Percentiles rank a stretch among this genome's conserved stretches.
These are phyloP conservation scores for Alca torda DNA, from an alignment of 2,797 vertebrate genomes.

Conservation along the genomic window DNA sequence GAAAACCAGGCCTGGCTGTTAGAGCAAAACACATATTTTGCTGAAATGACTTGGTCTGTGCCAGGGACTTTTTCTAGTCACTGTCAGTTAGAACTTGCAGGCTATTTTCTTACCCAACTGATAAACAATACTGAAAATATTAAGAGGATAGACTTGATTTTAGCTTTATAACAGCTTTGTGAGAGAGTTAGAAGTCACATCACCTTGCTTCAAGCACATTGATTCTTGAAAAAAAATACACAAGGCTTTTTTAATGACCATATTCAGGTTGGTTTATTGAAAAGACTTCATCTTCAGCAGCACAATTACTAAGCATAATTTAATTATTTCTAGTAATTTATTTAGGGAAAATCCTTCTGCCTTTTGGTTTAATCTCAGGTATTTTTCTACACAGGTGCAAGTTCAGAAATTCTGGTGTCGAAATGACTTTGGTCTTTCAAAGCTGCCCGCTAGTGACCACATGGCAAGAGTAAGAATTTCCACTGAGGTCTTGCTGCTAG, in stretches of 20 bases:
- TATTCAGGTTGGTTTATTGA: not conserved
- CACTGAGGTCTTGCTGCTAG: not conserved
- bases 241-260: fast-evolving
- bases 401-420: not conserved
- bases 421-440: not conserved
- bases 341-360: not conserved
- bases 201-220: not conserved
- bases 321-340: not conserved
- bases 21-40: not conserved
- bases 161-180: not conserved
- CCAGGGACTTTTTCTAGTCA: not conserved
- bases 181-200: not conserved
- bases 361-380: not conserved
- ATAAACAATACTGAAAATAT: not conserved
- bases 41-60: not conserved
- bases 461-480: not conserved
- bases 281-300: not conserved
- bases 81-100: not conserved
- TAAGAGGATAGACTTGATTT: not conserved
- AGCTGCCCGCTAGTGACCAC: not conserved
- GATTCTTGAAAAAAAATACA: not conserved
- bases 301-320: not conserved
- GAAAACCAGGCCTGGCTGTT: not conserved
- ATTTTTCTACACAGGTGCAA: not conserved
- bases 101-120: not conserved